Conservation (phyloP, 2,888 invertebrate genomes). For the Ormia ochracea region DNA sequence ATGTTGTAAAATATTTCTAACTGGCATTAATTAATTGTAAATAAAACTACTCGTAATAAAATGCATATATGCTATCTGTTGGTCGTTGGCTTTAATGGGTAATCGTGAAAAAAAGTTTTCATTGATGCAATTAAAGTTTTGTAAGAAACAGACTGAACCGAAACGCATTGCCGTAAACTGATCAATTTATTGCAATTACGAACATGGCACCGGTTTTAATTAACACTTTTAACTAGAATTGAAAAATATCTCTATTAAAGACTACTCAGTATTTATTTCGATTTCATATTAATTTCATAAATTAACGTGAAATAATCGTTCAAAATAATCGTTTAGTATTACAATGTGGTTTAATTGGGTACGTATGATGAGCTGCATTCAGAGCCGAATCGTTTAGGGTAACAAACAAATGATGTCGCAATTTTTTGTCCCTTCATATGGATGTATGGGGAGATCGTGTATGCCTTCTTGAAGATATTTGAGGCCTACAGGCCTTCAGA, state of each 20-base stretch:
- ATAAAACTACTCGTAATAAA: neutral
- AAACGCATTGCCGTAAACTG: neutral
- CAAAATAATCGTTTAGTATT: too few relatives aligned
- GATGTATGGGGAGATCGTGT: too few relatives aligned
- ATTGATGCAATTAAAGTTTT: neutral
- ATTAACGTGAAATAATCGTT: too few relatives aligned
- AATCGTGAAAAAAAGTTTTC: neutral
- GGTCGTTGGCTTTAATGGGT: constrained; percentile 7
- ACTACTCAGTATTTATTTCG: neutral
- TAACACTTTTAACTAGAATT: constrained; percentile 15
- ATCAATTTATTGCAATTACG: neutral
- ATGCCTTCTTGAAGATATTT: too few relatives aligned
- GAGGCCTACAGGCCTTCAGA: too few relatives aligned
- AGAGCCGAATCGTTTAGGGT: too few relatives aligned
- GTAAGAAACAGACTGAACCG: neutral
- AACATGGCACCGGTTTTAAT: constrained; percentile 38
- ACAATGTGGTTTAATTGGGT: too few relatives aligned
- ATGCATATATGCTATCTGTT: neutral
- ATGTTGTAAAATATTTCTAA: constrained; percentile 4
- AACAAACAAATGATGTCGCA: too few relatives aligned
- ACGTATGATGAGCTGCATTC: too few relatives aligned
- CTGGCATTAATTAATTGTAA: constrained; percentile 9
- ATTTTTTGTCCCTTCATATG: too few relatives aligned
- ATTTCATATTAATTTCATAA: neutral
- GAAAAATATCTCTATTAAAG: neutral